Conservation (phyloP, 2,113 vertebrate species). For the Nycticorax nycticorax region DNA sequence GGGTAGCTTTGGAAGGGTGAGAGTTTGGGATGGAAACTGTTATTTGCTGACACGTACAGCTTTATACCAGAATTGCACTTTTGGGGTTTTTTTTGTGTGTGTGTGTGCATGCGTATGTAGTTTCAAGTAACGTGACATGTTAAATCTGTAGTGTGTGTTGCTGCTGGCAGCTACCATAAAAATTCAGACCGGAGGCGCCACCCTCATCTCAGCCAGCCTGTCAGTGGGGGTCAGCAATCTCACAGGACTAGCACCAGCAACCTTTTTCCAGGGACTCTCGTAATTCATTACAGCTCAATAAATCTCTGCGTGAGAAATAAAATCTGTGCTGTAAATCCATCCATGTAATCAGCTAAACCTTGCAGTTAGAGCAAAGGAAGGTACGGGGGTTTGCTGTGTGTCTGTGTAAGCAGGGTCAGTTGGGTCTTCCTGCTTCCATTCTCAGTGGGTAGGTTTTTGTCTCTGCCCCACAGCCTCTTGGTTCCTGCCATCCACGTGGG, state of each 20-base stretch:
- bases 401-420: neutral
- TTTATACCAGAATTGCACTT: neutral
- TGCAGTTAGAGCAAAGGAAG: neutral
- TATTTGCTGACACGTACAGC: neutral
- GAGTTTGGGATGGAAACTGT: neutral
- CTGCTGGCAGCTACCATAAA: neutral
- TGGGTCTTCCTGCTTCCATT: neutral
- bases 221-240: neutral
- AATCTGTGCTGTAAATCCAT: slow-evolving; percentile 8
- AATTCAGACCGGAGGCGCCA: neutral
- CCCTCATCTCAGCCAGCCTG: neutral
- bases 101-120: neutral
- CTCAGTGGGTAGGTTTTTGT: neutral
- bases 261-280: neutral
- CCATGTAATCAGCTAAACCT: neutral
- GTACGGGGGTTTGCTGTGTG: neutral
- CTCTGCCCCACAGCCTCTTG: neutral
- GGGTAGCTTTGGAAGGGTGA: neutral
- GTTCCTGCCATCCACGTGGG: neutral
- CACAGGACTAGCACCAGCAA: neutral
- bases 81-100: neutral
- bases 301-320: neutral
- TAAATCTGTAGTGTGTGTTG: neutral
- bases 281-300: slow-evolving; percentile 22
- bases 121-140: neutral